Conservation (phyloP, 2,888 invertebrate genomes). For the Dione vanillae region DNA sequence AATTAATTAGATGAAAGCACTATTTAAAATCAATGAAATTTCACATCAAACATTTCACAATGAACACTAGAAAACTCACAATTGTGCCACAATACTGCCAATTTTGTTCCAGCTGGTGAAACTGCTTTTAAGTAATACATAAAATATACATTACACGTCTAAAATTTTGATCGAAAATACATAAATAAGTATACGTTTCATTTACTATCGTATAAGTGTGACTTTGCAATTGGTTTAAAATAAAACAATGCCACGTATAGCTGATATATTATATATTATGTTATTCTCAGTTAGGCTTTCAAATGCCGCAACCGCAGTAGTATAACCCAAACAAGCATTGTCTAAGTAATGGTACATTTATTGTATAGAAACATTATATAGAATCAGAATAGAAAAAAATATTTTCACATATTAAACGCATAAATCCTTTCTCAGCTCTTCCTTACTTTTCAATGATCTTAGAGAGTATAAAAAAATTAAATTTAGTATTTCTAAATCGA, state of each 20-base stretch:
- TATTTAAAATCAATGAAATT: background rate
- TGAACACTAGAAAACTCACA: too few species aligned
- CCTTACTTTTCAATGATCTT: too few species aligned
- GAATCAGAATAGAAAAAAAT: background rate
- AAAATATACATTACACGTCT: background rate
- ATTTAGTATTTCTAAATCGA: too few species aligned
- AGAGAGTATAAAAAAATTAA: too few species aligned
- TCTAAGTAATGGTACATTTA: background rate
- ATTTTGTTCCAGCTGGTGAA: too few species aligned
- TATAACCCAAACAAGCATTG: constrained; percentile 15
- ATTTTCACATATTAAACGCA: too few species aligned
- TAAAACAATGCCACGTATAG: background rate
- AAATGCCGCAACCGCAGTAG: constrained; percentile 2
- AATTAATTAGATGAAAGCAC: background rate
- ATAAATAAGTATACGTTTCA: too few species aligned
- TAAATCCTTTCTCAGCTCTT: too few species aligned
- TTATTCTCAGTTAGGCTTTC: background rate
- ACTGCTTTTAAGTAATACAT: too few species aligned
- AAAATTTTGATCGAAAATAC: background rate
- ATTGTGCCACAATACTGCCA: too few species aligned
- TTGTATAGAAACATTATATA: constrained; percentile 1
- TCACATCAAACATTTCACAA: background rate
- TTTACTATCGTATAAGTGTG: too few species aligned
- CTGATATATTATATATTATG: background rate
- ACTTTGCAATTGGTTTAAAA: background rate